Evolutionary conservation across 2,113 vertebrate genomes (phyloP), one percentile per base, ranked within the genome.

Genomic region (Chamaea fasciata): DNA sequence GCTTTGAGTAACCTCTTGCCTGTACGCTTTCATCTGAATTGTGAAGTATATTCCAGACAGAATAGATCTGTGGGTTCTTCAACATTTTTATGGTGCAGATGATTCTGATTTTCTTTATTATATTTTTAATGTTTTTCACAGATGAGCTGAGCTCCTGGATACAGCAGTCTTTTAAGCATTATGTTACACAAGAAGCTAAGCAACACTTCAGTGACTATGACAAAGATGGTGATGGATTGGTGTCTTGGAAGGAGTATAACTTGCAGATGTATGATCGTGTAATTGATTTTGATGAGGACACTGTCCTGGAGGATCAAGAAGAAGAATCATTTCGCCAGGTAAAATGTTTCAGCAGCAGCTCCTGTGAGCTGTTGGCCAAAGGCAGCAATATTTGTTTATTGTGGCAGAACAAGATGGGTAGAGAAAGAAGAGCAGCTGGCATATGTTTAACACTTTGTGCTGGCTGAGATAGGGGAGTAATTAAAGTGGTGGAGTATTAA

Each of bases 191-290:
- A 90, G 99, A 99, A 90, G 98, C 98, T 20, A 98, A 98, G 85
- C 98, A 99, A 21, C 98, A 99, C 57, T 99, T 99, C 94, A 96
- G 95, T 0, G 98, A 99, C 53, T 99, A 98, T 87, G 99, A 99
- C 92, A 98, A 97, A 44, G 97, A 99, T 62, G 96, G 76, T 49
- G 98, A 99, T 46, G 98, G 98, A 14, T 87, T 97, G 15, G 98
- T 99, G 73, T 98, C 99, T 4, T 99, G 99, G 99, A 98, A 99
- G 37, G 99, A 99, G 86, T 99, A 99, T 95, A 99, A 99, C 94
- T 96, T 96, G 49, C 98, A 98, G 30, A 97, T 98, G 97, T 99
- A 99, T 13, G 98, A 98, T 52, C 98, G 98, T 26, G 97, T 98
- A 46, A 96, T 99, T 59, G 97, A 98, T 95, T 98, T 99, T 60